Evolutionary conservation across 2,797 vertebrate species (phyloP).

Genomic region (Diceros bicornis): DNA sequence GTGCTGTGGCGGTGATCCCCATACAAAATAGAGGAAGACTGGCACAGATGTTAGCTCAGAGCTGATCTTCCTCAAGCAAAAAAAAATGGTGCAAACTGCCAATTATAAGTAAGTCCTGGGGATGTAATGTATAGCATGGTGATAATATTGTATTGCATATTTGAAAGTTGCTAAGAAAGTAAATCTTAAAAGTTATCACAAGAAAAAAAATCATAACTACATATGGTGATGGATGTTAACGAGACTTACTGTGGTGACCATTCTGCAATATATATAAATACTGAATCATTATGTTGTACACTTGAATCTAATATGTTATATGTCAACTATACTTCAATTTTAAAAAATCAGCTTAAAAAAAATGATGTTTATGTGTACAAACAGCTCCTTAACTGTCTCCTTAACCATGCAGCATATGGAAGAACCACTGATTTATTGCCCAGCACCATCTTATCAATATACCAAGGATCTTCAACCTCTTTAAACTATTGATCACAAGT

Average conservation of each 20-base stretch:
- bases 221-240: background rate
- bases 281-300: background rate
- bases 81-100: background rate
- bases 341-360: background rate
- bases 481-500: conserved; percentile 40
- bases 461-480: background rate
- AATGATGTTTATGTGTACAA: conserved; percentile 56
- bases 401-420: background rate
- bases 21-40: too few species aligned
- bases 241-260: background rate
- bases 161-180: background rate
- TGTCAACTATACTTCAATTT: background rate
- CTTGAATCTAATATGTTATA: background rate
- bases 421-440: background rate
- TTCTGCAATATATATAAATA: background rate
- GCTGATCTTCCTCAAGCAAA: too few species aligned
- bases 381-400: conserved; percentile 37
- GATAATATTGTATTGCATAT: background rate
- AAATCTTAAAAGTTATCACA: background rate
- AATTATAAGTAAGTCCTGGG: background rate
- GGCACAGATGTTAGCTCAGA: too few species aligned
- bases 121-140: background rate
- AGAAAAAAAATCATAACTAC: background rate
- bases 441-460: background rate
- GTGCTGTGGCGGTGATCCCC: too few species aligned